Percentiles rank a stretch among this genome's conserved stretches.
These are phyloP conservation scores for Solea solea DNA, from an alignment of 2,113 vertebrate genomes.

Conservation along the genomic window DNA sequence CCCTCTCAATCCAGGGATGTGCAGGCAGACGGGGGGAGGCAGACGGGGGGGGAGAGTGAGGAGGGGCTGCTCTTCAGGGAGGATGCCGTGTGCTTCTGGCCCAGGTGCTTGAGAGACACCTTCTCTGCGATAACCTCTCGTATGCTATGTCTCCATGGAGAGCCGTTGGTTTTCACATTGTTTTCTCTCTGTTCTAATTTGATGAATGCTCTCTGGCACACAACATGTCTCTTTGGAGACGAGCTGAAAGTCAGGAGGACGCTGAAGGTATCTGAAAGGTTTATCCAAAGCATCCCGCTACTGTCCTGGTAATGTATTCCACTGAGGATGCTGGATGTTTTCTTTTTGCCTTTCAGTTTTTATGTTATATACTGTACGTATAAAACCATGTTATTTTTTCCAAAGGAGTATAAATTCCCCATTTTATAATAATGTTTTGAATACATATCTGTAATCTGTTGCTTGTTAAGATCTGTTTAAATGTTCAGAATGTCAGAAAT, in stretches of 20 bases:
- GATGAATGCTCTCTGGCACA: constrained; percentile 81
- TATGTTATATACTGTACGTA: neutral
- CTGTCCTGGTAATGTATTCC: constrained; percentile 74
- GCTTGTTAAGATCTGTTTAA: constrained; percentile 15
- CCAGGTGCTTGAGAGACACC: constrained; percentile 66
- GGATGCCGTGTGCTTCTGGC: constrained; percentile 46
- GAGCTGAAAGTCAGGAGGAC: constrained; percentile 80
- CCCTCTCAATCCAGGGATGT: constrained; percentile 27
- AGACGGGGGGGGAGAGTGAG: neutral
- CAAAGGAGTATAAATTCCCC: neutral
- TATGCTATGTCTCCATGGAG: constrained; percentile 61
- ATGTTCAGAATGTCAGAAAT: constrained; percentile 11
- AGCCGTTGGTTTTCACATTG: constrained; percentile 65
- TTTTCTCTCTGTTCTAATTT: constrained; percentile 80
- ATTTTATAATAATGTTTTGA: no score
- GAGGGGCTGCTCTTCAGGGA: constrained; percentile 39
- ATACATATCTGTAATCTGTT: constrained; percentile 14
- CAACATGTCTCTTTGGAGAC: constrained; percentile 78
- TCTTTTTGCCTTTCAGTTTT: constrained; percentile 43
- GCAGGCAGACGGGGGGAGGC: neutral
- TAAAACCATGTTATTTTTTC: constrained; percentile 38
- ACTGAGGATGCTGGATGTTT: constrained; percentile 65
- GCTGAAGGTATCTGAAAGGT: constrained; percentile 79
- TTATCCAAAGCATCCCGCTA: constrained; percentile 66
- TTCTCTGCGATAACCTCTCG: constrained; percentile 79